Base-by-base conservation (phyloP, 2,888 invertebrate species). In the Epsilonema sp. region DNA sequence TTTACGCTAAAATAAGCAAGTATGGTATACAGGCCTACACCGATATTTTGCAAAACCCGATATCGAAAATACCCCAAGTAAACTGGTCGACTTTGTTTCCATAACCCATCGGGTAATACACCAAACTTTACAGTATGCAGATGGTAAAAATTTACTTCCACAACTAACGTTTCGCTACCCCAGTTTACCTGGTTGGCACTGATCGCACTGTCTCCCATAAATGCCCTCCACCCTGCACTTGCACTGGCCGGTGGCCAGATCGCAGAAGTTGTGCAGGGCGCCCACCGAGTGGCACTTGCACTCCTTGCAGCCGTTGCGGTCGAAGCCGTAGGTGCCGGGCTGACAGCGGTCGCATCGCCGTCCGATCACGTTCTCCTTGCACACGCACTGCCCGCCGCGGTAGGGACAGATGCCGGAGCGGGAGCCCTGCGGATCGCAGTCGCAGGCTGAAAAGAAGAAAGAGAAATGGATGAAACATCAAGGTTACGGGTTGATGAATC, bases 251-350 rank as follows among this genome's bases (percentile, higher is more conserved):
- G 82, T 84, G 46, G 78, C 76, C 76, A 71, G 76, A 62, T 92
- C 85, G 64, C 92, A 94, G 65, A 86, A 82, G 65, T 92, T 90
- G 63, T 92, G 85, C 55, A 86, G 72, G 2, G 92, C 79, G 23
- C 94, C 94, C 56, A 86, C 83, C 53, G 82, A 80, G 65, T 92
- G 84, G 64, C 97, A 97, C 61, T 92, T 90, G 65, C 97, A 97
- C 26, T 85, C 80, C 66, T 76, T 77, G 65, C 97, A 99, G 19
- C 97, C 97, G 65, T 82, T 80, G 26, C 90, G 89, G 21, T 52
- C 52, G 45, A 62, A 51, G 48, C 62, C 57, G 92, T 92, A 97
- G 68, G 74, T 92, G 19, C 92, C 92, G 65, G 86, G 82, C 63
- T 79, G 80, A 66, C 97, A 97, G 25, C 74, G 72, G 61, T 97